Percentiles rank a stretch among this genome's conserved stretches.
Evolutionary conservation across 1,140 invertebrate species (phyloP).

Genomic region (Ostrea denselamellosa): DNA sequence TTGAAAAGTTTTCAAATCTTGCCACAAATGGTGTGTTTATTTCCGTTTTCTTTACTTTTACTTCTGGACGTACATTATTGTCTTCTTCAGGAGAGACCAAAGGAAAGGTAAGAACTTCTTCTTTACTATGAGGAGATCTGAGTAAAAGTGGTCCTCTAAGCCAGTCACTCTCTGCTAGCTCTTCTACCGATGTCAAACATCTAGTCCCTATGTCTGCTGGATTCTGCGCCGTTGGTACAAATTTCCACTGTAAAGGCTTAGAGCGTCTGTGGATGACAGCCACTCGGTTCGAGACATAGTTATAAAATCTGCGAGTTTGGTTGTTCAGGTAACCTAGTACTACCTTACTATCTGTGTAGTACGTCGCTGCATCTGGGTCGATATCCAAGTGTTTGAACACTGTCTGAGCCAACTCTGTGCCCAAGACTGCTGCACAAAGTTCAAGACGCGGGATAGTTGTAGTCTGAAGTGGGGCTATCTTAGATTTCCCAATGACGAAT

Average conservation of each 20-base stretch:
- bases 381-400: conserved; percentile 2
- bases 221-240: neutral
- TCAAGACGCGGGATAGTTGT: conserved; percentile 37
- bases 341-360: conserved; percentile 45
- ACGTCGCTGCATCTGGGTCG: conserved; percentile 9
- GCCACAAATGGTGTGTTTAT: neutral
- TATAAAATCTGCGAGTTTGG: conserved; percentile 46
- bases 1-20: neutral
- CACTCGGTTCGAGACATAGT: conserved; percentile 45
- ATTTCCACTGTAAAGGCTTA: conserved; percentile 26
- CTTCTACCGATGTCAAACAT: neutral
- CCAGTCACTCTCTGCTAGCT: conserved; percentile 26
- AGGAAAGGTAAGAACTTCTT: conserved; percentile 4
- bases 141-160: conserved; percentile 29
- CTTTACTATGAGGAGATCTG: neutral
- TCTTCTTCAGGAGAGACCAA: conserved; percentile 41
- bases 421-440: conserved; percentile 40
- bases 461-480: conserved; percentile 4
- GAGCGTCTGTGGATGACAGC: neutral
- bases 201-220: conserved; percentile 39
- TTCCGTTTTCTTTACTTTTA: neutral
- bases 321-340: conserved; percentile 51
- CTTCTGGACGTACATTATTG: conserved; percentile 24
- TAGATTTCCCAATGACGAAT: conserved; percentile 28
- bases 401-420: neutral